These are phyloP conservation scores for Epistrophella euchroma DNA, from an alignment of 2,888 invertebrate genomes.

Conservation along the genomic window DNA sequence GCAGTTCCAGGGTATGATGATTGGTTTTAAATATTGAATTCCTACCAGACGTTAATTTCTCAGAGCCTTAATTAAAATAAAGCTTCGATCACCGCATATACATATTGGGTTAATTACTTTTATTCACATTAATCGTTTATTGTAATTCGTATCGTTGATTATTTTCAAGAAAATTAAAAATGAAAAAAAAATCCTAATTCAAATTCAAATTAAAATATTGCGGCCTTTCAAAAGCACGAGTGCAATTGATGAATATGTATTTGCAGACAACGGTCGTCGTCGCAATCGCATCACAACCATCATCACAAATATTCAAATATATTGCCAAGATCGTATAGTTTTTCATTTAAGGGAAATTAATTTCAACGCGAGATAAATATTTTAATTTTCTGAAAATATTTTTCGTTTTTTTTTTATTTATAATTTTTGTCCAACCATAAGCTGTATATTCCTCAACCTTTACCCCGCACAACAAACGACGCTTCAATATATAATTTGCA, in stretches of 20 bases:
- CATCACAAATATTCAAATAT: slow-evolving; percentile 45
- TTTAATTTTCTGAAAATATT: slow-evolving; percentile 58
- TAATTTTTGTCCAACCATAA: slow-evolving; percentile 4
- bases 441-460: neutral
- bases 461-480: neutral
- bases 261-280: slow-evolving; percentile 51
- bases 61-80: too few relatives aligned
- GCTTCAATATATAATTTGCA: slow-evolving; percentile 1
- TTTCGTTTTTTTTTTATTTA: slow-evolving; percentile 29
- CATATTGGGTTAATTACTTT: slow-evolving; percentile 2
- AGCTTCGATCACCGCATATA: neutral
- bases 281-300: slow-evolving; percentile 43
- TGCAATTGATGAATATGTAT: slow-evolving; percentile 54
- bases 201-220: slow-evolving; percentile 33
- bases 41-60: too few relatives aligned
- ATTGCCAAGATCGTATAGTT: slow-evolving; percentile 70
- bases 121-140: slow-evolving; percentile 41
- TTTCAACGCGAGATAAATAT: slow-evolving; percentile 66
- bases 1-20: too few relatives aligned
- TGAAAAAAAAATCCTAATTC: neutral
- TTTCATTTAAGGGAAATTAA: slow-evolving; percentile 59
- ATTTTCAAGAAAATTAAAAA: neutral
- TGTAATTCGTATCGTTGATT: slow-evolving; percentile 20
- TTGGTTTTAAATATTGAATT: too few relatives aligned
- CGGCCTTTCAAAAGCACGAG: slow-evolving; percentile 40